Percentiles rank a stretch among this genome's conserved stretches.
Conservation (phyloP, 1,140 invertebrate species). For the Telenomus remus region DNA sequence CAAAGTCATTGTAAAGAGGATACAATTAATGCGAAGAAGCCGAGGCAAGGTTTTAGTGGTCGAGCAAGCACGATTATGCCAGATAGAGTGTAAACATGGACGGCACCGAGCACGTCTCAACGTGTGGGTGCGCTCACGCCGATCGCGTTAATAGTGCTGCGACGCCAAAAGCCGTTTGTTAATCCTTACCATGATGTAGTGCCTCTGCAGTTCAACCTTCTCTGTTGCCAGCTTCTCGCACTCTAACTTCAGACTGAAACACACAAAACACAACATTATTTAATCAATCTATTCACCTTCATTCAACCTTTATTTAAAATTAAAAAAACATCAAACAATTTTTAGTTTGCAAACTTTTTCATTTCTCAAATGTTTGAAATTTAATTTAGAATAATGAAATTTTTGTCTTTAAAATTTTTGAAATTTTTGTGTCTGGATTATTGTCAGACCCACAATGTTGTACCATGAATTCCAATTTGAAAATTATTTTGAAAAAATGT, state of each 20-base stretch:
- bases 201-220: constrained; percentile 99
- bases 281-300: too few species aligned
- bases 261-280: constrained; percentile 56
- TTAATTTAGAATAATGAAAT: too few species aligned
- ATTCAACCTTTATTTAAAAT: too few species aligned
- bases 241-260: constrained; percentile 90
- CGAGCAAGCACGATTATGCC: constrained; percentile 68
- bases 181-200: constrained; percentile 97
- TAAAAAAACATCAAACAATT: too few species aligned
- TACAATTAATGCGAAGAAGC: constrained; percentile 74
- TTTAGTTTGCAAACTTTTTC: too few species aligned
- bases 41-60: constrained; percentile 67
- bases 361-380: too few species aligned
- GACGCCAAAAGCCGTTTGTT: constrained; percentile 60
- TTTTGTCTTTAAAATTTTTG: too few species aligned
- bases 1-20: constrained; percentile 67
- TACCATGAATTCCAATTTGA: too few species aligned
- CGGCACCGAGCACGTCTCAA: constrained; percentile 8
- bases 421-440: too few species aligned
- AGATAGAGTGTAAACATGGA: constrained; percentile 53
- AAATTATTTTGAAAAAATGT: too few species aligned
- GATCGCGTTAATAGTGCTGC: constrained; percentile 50
- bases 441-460: too few species aligned
- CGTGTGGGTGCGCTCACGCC: constrained; percentile 4
- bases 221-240: constrained; percentile 98